These are phyloP conservation scores for Stylophora pistillata DNA, from an alignment of 64 coral and sea anemone species.

Conservation along the genomic window DNA sequence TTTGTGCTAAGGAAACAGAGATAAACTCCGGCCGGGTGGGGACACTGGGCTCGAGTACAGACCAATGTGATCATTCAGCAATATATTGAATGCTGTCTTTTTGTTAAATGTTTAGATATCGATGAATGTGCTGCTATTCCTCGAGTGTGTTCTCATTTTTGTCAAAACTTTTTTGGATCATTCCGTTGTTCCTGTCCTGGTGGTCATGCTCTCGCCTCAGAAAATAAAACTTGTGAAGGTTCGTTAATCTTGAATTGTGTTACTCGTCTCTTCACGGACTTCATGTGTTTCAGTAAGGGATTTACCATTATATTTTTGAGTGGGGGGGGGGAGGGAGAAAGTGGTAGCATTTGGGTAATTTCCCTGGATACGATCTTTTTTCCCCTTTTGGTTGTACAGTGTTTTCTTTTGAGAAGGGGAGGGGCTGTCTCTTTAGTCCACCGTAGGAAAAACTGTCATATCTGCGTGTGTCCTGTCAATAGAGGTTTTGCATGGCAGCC, in stretches of 20 bases:
- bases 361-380: background rate
- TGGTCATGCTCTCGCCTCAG: slow-evolving; percentile 16
- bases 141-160: slow-evolving; percentile 52
- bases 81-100: background rate
- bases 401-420: background rate
- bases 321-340: too few relatives aligned
- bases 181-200: slow-evolving; percentile 54
- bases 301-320: too few relatives aligned
- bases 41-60: too few relatives aligned
- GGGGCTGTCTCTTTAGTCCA: too few relatives aligned
- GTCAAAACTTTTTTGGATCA: slow-evolving; percentile 42
- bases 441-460: too few relatives aligned
- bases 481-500: too few relatives aligned
- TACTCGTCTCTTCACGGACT: background rate
- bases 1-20: too few relatives aligned
- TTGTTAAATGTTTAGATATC: slow-evolving; percentile 31
- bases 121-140: slow-evolving; percentile 51
- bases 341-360: background rate
- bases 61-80: too few relatives aligned
- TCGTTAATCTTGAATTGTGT: background rate
- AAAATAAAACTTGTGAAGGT: slow-evolving; percentile 62
- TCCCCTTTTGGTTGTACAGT: background rate
- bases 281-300: background rate
- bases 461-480: too few relatives aligned
- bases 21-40: too few relatives aligned